Conservation (phyloP, 2,113 vertebrate species). For the Cariama cristata region DNA sequence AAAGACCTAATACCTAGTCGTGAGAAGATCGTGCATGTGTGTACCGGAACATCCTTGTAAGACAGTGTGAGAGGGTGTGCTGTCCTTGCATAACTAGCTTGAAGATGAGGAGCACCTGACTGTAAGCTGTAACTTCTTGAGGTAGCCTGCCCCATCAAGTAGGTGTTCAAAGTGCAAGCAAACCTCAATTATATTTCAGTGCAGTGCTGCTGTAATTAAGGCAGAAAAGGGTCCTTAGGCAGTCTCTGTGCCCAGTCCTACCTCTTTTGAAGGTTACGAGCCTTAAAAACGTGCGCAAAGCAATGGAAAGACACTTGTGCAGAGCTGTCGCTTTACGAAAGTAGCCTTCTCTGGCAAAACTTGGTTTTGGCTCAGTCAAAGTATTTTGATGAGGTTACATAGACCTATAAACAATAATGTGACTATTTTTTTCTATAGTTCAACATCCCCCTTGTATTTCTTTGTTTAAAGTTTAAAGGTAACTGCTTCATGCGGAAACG, state of each 20-base stretch:
- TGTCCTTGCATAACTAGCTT: neutral
- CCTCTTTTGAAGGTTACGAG: neutral
- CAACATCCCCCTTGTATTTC: neutral
- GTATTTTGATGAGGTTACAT: neutral
- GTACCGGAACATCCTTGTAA: neutral
- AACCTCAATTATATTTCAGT: neutral
- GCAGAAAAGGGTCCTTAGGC: neutral
- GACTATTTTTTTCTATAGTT: neutral
- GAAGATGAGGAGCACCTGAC: neutral
- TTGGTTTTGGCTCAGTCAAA: neutral
- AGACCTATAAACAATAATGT: neutral
- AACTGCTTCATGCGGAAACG: conserved; percentile 41
- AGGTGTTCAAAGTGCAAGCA: neutral
- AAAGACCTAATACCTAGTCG: accelerated
- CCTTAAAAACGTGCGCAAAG: neutral
- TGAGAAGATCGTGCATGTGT: neutral
- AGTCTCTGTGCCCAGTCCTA: neutral
- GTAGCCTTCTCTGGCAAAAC: neutral
- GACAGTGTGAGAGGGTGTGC: neutral
- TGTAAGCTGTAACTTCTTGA: neutral
- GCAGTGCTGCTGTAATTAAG: neutral
- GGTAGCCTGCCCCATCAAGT: neutral
- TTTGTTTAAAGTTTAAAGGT: conserved; percentile 30
- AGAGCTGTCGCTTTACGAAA: neutral
- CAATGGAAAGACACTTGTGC: neutral